Base-by-base conservation (phyloP, 2,113 vertebrate species). In the Chiloscyllium plagiosum region DNA sequence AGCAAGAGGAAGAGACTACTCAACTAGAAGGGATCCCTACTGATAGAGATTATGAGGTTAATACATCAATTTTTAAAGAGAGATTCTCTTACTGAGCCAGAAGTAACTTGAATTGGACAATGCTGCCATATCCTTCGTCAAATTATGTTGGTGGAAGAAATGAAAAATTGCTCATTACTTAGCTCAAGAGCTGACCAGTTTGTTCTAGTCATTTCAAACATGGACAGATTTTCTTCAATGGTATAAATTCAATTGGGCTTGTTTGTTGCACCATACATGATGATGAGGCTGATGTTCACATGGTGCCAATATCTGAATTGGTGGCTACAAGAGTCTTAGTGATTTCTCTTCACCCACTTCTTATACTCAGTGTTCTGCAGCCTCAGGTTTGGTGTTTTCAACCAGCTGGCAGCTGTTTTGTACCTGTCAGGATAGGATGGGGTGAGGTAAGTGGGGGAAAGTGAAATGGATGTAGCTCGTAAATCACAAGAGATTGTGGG, bases 1-100 rank as follows among this genome's bases (percentile, higher is more conserved):
- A 96, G 4, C 95, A 97, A 47, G 98, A 99, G 96, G 96, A 97
- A 96, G 96, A 97, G 96, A 97, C 96, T 56, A 96, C 92, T 76
- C 96, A 96, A n/a, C 96, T 6, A 96, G 96, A 97, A 96, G 87
- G 42, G 37, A 95, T 96, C 29, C 98, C 98, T 37, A 98, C 97
- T 76, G 95, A 96, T 70, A 97, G 4, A 96, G 99, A 99, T 96
- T 65, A 98, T 95, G 97, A 99, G 97, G 99, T 98, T 56, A 22
- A 4, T 0, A 19, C 4, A 76, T 33, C 20, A 61, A 33, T 26
- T 29, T 61, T 22, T 93, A 19, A 69, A 61, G 50, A 93, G 61
- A 17, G n/a, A 66, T 93, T 93, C 6, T 42, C 26, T 66, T 93
- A 68, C 33, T 72, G 93, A 1, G 15, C 42, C 42, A 50, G 42